Base-by-base conservation (phyloP, 2,888 invertebrate genomes). In the Sinopyrophorus schimmeli region DNA sequence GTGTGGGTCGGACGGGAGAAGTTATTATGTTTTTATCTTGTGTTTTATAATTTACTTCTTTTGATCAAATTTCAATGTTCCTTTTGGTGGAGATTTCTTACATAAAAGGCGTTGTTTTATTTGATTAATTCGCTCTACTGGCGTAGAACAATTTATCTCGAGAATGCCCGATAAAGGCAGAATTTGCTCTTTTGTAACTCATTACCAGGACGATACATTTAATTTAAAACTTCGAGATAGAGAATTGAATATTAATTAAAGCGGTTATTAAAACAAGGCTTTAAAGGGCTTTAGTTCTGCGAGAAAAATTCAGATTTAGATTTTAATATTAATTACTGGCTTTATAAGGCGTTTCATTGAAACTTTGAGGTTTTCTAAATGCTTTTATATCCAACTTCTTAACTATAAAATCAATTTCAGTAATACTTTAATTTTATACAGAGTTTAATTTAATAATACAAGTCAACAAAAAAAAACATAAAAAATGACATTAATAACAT, bases 171-270 rank as follows among this genome's bases (percentile, higher is more conserved):
- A 47, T 40, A 34, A 24, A 28, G 34, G 26, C 28, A n/a, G 35
- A 27, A 44, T 56, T 47, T 52, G 47, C 42, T 53, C 55, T 58
- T 59, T 57, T 41, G 39, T 52, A 42, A 44, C 50, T 56, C 57
- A 59, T 62, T 59, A 59, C 52, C 55, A 47, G 35, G 42, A 42
- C 56, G 59, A 63, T 62, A 62, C 60, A 64, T 60, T 64, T 60
- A 64, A 64, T 64, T 64, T 62, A 63, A 63, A 47, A 62, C 58
- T 62, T 62, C 55, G 43, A 43, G 56, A 49, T 47, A 49, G 46
- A 41, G 55, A 60, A 61, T 62, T 59, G 62, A 64, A 63, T 64
- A 62, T 63, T 64, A 64, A 64, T 64, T 63, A 60, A 63, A 60
- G 58, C 52, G 47, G 55, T 57, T 60, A 59, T 60, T 56, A 47